Conservation (phyloP, 30 jellyfish, hydroid and myxozoan genomes). For the Aurelia aurita complex sp. Pacific region DNA sequence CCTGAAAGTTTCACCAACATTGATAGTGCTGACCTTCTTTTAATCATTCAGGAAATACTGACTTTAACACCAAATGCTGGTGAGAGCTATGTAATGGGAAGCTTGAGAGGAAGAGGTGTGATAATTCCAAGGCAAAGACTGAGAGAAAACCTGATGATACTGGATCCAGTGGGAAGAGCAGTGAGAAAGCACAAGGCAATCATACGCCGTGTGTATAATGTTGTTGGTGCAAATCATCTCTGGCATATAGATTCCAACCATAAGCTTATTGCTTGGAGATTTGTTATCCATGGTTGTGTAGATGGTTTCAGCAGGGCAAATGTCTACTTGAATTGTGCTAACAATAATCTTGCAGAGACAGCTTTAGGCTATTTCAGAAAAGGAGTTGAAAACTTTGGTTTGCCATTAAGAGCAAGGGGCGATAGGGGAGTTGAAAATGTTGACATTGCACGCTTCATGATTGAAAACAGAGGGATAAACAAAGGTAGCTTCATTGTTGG, state of each 20-base stretch:
- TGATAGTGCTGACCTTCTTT: too few relatives aligned
- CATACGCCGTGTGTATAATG: constrained; percentile 22
- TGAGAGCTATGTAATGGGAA: too few relatives aligned
- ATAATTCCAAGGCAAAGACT: too few relatives aligned
- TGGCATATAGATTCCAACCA: constrained; percentile 54
- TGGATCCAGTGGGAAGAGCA: too few relatives aligned
- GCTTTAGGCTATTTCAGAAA: constrained; percentile 3
- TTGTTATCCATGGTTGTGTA: constrained; percentile 41
- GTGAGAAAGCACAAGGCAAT: background rate
- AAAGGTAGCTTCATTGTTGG: constrained; percentile 47
- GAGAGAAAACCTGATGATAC: too few relatives aligned
- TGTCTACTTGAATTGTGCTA: constrained; percentile 11
- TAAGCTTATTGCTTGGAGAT: constrained; percentile 46
- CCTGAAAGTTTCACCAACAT: too few relatives aligned
- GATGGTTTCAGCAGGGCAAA: constrained; percentile 41
- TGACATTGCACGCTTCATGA: constrained; percentile 22
- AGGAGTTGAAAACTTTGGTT: constrained; percentile 17
- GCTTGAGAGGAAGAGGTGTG: too few relatives aligned
- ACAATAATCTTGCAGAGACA: constrained; percentile 30
- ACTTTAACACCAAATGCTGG: too few relatives aligned
- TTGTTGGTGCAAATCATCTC: constrained; percentile 30
- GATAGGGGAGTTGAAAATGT: constrained; percentile 48
- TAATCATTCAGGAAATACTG: too few relatives aligned
- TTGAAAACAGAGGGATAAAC: constrained; percentile 3
- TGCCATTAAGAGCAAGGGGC: constrained; percentile 30